A percentile compares a stretch with the other conserved stretches of the same genome.
These are phyloP conservation scores for Dinothrombium tinctorium DNA, from an alignment of 1,140 invertebrate species.

Conservation along the genomic window DNA sequence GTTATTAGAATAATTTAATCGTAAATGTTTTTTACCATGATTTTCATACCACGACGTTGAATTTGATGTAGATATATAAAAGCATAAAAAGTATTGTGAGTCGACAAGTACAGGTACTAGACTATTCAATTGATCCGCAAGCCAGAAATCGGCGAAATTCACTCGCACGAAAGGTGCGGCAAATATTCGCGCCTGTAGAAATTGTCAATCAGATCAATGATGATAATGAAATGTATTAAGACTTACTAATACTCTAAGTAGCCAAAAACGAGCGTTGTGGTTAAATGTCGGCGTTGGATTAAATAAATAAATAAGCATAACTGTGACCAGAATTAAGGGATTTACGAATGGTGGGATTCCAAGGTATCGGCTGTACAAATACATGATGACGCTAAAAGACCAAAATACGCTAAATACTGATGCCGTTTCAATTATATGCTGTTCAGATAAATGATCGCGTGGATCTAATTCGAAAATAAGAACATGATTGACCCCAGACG, in stretches of 20 bases:
- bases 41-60: conserved; percentile 6
- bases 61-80: conserved; percentile 21
- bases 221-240: background rate
- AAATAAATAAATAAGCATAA: conserved; percentile 68
- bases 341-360: conserved; percentile 72
- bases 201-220: background rate
- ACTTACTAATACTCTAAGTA: conserved; percentile 30
- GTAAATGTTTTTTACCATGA: conserved; percentile 1
- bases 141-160: conserved; percentile 97
- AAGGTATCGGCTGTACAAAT: conserved; percentile 46
- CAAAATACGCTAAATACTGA: conserved; percentile 85
- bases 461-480: conserved; percentile 97
- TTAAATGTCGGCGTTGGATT: conserved; percentile 82
- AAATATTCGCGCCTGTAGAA: conserved; percentile 42
- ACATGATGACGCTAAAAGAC: conserved; percentile 50
- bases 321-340: conserved; percentile 55
- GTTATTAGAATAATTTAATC: background rate
- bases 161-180: conserved; percentile 85
- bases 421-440: conserved; percentile 86
- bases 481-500: conserved; percentile 95
- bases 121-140: conserved; percentile 94
- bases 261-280: conserved; percentile 53
- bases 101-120: conserved; percentile 68
- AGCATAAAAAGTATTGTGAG: conserved; percentile 66
- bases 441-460: conserved; percentile 75